phyloP scores from a whole-genome alignment of 2,797 vertebrate genomes.

The Melanotaenia trifasciata region DNA sequence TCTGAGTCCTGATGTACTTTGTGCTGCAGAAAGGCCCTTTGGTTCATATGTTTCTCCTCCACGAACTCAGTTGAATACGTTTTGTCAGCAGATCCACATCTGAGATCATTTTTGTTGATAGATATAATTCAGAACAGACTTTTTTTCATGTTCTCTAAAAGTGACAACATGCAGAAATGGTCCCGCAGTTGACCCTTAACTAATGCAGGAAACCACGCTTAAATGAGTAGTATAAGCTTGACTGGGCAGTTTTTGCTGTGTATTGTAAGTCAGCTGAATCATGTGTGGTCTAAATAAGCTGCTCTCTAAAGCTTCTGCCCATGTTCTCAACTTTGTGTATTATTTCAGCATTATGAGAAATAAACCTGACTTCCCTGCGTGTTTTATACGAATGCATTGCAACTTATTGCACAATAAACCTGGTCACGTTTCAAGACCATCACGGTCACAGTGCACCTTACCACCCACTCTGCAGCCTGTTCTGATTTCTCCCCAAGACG shows the following conservation, averaged over 20 bases:
- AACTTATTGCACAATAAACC: constrained; percentile 24
- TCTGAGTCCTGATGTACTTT: constrained; percentile 1
- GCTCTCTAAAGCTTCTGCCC: constrained; percentile 14
- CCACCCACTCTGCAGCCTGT: constrained; percentile 49
- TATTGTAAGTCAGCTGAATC: neutral
- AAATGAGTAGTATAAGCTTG: neutral
- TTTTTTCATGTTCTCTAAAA: neutral
- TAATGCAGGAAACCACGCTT: neutral
- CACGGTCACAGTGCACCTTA: constrained; percentile 25
- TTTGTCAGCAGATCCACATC: constrained; percentile 27
- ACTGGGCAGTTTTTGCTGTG: neutral
- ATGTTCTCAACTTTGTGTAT: neutral
- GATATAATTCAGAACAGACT: constrained; percentile 27
- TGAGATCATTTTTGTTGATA: constrained; percentile 28
- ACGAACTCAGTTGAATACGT: constrained; percentile 22
- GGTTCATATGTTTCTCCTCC: constrained; percentile 30
- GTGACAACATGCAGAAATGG: neutral
- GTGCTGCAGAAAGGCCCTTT: constrained; percentile 21
- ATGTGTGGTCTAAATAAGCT: constrained; percentile 6
- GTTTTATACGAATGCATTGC: constrained; percentile 32
- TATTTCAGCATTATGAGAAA: neutral
- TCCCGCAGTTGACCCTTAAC: constrained; percentile 15
- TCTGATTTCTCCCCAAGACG: constrained; percentile 8
- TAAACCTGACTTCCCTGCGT: constrained; percentile 6
- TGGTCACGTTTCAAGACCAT: constrained; percentile 29